Conservation (phyloP, 1,140 invertebrate species). For the Drosophila burlai region DNA sequence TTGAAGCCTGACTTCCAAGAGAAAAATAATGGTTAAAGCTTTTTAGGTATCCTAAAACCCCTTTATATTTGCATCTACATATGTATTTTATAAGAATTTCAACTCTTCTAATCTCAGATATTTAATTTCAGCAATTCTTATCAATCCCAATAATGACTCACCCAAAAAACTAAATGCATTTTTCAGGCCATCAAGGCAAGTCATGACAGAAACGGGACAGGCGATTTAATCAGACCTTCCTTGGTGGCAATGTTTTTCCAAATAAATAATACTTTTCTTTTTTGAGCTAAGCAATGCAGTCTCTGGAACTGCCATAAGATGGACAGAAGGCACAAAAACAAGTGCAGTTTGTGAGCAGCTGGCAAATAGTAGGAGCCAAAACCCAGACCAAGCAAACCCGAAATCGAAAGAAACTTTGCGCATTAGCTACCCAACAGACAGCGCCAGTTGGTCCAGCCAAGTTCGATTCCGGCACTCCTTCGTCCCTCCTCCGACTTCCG, state of each 20-base stretch:
- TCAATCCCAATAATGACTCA: too few relatives aligned
- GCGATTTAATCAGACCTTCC: constrained; percentile 21
- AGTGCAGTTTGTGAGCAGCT: constrained; percentile 54
- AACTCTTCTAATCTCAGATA: not conserved
- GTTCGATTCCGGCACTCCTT: constrained; percentile 9
- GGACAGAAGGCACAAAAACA: constrained; percentile 15
- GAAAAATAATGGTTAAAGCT: not conserved
- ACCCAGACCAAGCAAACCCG: not conserved
- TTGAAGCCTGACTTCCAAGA: not conserved
- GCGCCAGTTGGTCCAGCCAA: constrained; percentile 77
- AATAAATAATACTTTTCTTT: constrained; percentile 10
- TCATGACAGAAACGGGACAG: constrained; percentile 5
- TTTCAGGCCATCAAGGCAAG: constrained; percentile 11
- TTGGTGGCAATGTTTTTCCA: constrained; percentile 6
- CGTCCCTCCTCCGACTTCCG: constrained; percentile 1
- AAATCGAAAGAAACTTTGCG: constrained; percentile 69
- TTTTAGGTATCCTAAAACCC: not conserved
- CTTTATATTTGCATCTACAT: not conserved
- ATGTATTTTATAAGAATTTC: not conserved
- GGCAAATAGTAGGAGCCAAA: constrained; percentile 47
- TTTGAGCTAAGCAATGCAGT: constrained; percentile 2
- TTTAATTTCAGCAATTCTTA: not conserved
- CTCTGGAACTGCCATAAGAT: constrained; percentile 30
- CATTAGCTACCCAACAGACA: constrained; percentile 59
- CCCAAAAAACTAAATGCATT: constrained; percentile 1